These are phyloP conservation scores for Capromys pilorides DNA, from an alignment of 2,797 vertebrate species.

Conservation along the genomic window DNA sequence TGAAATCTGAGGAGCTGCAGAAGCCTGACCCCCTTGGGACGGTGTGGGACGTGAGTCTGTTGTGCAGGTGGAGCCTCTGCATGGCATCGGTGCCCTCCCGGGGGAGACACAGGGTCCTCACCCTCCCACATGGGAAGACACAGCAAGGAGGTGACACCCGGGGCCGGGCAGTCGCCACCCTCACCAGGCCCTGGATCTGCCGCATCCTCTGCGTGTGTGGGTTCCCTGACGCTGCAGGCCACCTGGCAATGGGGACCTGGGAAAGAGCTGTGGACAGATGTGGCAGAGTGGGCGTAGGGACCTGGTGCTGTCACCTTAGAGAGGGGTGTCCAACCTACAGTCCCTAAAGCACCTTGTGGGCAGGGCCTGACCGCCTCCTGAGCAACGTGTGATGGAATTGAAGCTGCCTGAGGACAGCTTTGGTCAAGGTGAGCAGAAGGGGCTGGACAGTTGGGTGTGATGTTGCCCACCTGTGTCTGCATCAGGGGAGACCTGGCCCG, in stretches of 20 bases:
- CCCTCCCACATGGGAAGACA: not conserved
- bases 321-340: fast-evolving
- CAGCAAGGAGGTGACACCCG: not conserved
- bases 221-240: no score
- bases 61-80: not conserved
- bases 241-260: not conserved
- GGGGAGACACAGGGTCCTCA: not conserved
- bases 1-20: not conserved
- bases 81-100: not conserved
- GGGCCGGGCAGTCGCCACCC: not conserved
- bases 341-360: fast-evolving
- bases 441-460: fast-evolving
- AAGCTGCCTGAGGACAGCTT: not conserved
- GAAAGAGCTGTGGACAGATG: not conserved
- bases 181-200: not conserved
- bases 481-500: not conserved
- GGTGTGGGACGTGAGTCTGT: not conserved
- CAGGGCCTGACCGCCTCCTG: not conserved
- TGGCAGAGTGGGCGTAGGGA: not conserved
- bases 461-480: fast-evolving
- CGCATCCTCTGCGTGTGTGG: fast-evolving
- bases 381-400: fast-evolving
- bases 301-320: fast-evolving
- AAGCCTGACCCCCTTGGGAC: not conserved
- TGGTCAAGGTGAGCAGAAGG: not conserved